These are phyloP conservation scores for Corythornis madagascariensis DNA, from an alignment of 2,113 vertebrate genomes.

Conservation along the genomic window DNA sequence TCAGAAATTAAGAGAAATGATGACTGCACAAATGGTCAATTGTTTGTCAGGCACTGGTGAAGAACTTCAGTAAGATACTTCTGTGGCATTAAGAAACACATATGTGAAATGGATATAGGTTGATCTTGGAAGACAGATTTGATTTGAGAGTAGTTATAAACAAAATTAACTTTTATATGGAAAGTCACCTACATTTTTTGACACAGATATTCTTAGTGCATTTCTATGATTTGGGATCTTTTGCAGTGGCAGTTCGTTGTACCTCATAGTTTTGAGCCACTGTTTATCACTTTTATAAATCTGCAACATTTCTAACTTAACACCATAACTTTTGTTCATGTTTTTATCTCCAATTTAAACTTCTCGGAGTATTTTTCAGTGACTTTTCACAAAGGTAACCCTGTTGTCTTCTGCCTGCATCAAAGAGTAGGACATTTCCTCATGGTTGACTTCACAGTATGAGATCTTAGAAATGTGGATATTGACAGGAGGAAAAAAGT, in stretches of 20 bases:
- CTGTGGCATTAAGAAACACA: not conserved
- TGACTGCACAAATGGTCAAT: not conserved
- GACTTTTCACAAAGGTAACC: not conserved
- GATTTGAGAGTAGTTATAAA: not conserved
- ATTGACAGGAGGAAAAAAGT: not conserved
- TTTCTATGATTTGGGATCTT: too few species aligned
- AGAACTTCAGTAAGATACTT: not conserved
- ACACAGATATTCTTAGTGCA: too few species aligned
- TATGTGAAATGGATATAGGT: not conserved
- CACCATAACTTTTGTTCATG: too few species aligned
- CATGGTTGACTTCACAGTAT: not conserved
- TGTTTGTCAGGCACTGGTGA: not conserved
- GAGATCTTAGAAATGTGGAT: not conserved
- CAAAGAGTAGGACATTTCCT: not conserved
- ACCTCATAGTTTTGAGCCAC: too few species aligned
- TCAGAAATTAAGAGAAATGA: not conserved
- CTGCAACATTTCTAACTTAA: too few species aligned
- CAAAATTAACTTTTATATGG: too few species aligned
- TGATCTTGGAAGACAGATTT: not conserved
- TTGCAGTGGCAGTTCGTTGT: too few species aligned
- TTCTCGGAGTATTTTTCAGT: too few species aligned
- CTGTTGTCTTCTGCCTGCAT: not conserved
- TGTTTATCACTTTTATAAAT: too few species aligned
- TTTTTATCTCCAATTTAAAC: too few species aligned
- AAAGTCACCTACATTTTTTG: too few species aligned